phyloP scores from a whole-genome alignment of 1,140 invertebrate genomes.

The Drosophila ironensis region DNA sequence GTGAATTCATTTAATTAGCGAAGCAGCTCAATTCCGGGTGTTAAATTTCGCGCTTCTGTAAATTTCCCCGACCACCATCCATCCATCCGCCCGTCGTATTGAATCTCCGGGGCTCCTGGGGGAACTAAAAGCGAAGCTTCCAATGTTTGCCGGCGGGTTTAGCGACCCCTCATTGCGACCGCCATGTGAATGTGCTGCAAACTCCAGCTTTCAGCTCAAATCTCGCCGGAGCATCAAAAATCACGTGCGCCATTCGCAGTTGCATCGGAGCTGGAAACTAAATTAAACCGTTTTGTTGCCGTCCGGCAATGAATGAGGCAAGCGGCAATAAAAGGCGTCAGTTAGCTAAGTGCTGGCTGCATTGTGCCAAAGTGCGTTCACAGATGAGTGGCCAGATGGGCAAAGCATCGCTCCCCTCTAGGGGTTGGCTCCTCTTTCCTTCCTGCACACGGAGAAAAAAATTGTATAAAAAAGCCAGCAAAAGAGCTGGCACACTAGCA shows the following conservation, averaged over 20 bases:
- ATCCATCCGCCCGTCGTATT: neutral
- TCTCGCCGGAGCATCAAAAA: conserved; percentile 43
- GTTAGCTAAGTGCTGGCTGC: conserved; percentile 62
- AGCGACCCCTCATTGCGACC: conserved; percentile 2
- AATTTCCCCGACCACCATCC: conserved; percentile 2
- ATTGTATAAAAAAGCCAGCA: neutral
- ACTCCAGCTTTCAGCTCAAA: conserved; percentile 35
- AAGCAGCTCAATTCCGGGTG: conserved; percentile 42
- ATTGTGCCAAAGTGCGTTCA: conserved; percentile 57
- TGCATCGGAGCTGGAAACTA: conserved; percentile 37
- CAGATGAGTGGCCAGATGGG: conserved; percentile 45
- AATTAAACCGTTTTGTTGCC: conserved; percentile 64
- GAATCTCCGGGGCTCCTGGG: neutral
- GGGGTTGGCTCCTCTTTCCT: neutral
- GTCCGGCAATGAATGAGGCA: conserved; percentile 52
- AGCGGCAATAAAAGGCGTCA: conserved; percentile 65
- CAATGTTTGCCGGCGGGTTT: conserved; percentile 6
- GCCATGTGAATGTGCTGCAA: conserved; percentile 2
- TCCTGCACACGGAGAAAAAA: neutral
- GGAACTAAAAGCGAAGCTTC: neutral
- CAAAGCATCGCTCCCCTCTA: neutral
- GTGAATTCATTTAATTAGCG: conserved; percentile 67
- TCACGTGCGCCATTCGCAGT: conserved; percentile 60
- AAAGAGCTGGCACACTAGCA: neutral
- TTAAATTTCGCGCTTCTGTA: conserved; percentile 60